A percentile compares a stretch with the other conserved stretches of the same genome.
These are phyloP conservation scores for Xenus cinereus DNA, from an alignment of 2,113 vertebrate genomes.

Conservation along the genomic window DNA sequence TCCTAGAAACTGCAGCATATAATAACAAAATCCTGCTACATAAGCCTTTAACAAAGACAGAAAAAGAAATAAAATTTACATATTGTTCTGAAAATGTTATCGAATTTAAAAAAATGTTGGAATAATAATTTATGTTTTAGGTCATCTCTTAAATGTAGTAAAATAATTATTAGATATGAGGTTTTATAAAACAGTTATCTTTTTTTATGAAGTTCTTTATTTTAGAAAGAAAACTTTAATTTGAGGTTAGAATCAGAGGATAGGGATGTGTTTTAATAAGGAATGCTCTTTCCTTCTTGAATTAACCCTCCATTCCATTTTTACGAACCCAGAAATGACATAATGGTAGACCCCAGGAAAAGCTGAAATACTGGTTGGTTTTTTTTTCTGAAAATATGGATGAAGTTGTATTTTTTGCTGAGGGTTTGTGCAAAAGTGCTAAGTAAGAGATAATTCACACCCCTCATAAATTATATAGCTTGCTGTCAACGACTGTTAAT, in stretches of 20 bases:
- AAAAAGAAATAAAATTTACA: neutral
- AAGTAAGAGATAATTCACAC: neutral
- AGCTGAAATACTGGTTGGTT: neutral
- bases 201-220: neutral
- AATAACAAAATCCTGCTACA: neutral
- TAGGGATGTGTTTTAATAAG: neutral
- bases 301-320: neutral
- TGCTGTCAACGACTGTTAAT: neutral
- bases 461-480: neutral
- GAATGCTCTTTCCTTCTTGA: neutral
- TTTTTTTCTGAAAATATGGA: neutral
- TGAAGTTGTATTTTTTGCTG: neutral
- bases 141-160: neutral
- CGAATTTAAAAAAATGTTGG: neutral
- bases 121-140: neutral
- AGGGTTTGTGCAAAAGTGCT: neutral
- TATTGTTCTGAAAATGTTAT: neutral
- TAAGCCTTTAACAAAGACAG: neutral
- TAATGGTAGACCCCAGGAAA: neutral
- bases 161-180: neutral
- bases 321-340: neutral
- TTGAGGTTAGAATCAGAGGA: neutral
- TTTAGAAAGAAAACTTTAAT: neutral
- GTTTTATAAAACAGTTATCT: neutral
- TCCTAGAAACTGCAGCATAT: neutral